A percentile compares a stretch with the other conserved stretches of the same genome.
These are phyloP conservation scores for Illadopsis cleaveri DNA, from an alignment of 2,113 vertebrate species.

Conservation along the genomic window DNA sequence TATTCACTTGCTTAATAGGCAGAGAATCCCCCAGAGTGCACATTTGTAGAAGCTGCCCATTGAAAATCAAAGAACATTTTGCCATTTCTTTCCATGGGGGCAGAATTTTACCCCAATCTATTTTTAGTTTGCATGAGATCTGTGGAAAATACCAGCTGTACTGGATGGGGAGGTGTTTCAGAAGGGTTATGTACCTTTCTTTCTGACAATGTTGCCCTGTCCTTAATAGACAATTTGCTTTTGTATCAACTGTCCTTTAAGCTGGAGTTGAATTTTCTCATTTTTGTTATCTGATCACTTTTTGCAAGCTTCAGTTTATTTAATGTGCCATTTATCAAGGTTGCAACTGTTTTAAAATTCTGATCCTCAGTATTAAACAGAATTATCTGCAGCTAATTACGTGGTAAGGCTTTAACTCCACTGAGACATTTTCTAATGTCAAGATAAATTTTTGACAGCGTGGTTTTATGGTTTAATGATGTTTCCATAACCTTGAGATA, in stretches of 20 bases:
- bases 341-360: conserved; percentile 54
- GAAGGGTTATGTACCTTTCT: background rate
- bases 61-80: background rate
- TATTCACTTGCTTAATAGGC: background rate
- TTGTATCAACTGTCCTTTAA: background rate
- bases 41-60: background rate
- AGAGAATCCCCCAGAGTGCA: background rate
- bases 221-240: background rate
- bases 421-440: conserved; percentile 52
- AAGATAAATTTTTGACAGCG: conserved; percentile 51
- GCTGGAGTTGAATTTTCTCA: background rate
- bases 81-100: background rate
- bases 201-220: background rate
- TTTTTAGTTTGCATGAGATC: background rate
- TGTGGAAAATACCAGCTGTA: background rate
- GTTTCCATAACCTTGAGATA: conserved; percentile 66
- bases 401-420: conserved; percentile 32
- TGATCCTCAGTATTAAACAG: conserved; percentile 50
- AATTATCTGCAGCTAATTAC: conserved; percentile 57
- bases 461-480: conserved; percentile 49
- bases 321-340: conserved; percentile 31
- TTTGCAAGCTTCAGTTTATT: conserved; percentile 22
- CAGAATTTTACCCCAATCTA: background rate
- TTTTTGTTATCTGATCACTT: conserved; percentile 37
- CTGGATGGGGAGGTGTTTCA: background rate